Evolutionary conservation across 2,888 invertebrate genomes (phyloP), one percentile per base, ranked within the genome.

Genomic region (Dicranocentrus wangi): DNA sequence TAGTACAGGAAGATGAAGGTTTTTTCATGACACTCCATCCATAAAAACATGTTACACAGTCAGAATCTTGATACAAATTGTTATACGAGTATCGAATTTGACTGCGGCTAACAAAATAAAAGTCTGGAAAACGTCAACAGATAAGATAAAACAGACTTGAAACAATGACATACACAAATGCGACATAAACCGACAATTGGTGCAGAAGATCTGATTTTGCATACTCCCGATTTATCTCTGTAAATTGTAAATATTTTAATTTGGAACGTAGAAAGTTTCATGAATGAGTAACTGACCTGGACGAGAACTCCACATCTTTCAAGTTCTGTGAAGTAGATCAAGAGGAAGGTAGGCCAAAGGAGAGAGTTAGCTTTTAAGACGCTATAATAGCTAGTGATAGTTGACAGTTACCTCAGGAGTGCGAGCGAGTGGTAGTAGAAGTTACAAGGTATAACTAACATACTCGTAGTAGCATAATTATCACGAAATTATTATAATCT

Each of bases 301-400:
- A 39, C 80, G 80, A 28, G 80, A 80, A 73, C 80, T 80, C 80
- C 80, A 80, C 80, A 80, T 80, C 39, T 72, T 79, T 66, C 58
- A 73, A 73, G 58, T 58, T 55, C 27, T 43, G 66, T 75, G 66
- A 76, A 76, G 76, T 76, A 68, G 76, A 76, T 76, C 76, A 68
- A 76, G 53, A 65, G 66, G 69, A 42, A 51, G 63, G 75, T 53
- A 55, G 66, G 66, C 55, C 75, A 66, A 73, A 71, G 73, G 73
- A 61, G n/a, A n/a, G 60, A 71, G 71, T 71, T 71, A 71, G 70
- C 70, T 69, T 63, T 58, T 23, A 55, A 55, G 69, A 55, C 32
- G 53, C 53, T 69, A 28, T 39, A 55, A 28, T 32, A 32, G 32
- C 32, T 32, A 32, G 5, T 3, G 32, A 32, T 32, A 32, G 32